Evolutionary conservation across 2,113 vertebrate genomes (phyloP).

Genomic region (Odocoileus hemionus): DNA sequence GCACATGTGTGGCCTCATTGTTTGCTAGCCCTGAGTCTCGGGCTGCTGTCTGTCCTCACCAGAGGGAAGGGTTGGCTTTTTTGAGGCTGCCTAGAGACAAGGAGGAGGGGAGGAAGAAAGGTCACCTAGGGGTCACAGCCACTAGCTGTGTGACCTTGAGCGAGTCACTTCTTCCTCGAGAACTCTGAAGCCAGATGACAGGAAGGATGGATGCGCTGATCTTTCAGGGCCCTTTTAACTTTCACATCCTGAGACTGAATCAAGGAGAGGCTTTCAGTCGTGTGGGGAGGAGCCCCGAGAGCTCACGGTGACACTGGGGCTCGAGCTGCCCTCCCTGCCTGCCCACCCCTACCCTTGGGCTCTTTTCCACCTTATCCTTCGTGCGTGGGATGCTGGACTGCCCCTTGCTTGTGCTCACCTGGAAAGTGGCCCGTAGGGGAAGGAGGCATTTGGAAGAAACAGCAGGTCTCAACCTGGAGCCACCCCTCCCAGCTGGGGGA

Average conservation of each 20-base stretch:
- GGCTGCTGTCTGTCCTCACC: neutral
- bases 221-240: neutral
- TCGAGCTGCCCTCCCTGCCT: neutral
- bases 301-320: neutral
- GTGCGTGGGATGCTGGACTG: neutral
- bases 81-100: constrained; percentile 24
- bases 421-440: neutral
- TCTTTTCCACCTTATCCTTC: constrained; percentile 1
- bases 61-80: constrained; percentile 29
- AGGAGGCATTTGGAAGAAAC: neutral
- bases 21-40: constrained; percentile 7
- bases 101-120: constrained; percentile 12
- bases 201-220: neutral
- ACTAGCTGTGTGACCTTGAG: constrained; percentile 32
- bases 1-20: neutral
- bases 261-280: neutral
- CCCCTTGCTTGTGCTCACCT: neutral
- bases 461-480: neutral
- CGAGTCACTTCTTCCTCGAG: neutral
- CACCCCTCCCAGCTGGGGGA: neutral
- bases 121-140: neutral
- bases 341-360: neutral
- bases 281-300: neutral
- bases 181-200: neutral
- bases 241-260: neutral